phyloP scores from a whole-genome alignment of 2,888 invertebrate species.

The Carabus problematicus region DNA sequence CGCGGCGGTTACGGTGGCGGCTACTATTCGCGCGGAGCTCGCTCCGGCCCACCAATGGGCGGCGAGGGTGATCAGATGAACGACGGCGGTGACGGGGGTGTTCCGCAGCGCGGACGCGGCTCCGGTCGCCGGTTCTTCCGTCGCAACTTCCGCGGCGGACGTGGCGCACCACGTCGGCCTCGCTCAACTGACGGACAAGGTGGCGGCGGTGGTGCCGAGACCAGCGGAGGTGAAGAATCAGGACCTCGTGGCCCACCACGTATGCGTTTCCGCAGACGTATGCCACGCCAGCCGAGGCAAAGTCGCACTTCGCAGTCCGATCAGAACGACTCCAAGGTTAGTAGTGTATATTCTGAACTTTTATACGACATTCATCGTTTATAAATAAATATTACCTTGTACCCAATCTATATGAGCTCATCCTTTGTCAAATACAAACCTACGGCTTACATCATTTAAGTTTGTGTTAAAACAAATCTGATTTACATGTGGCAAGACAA shows the following conservation, averaged over 20 bases:
- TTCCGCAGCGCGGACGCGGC: constrained; percentile 61
- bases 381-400: no score
- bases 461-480: no score
- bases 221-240: constrained; percentile 57
- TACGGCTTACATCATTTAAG: no score
- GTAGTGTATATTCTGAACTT: not conserved
- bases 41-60: constrained; percentile 53
- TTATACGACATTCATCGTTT: no score
- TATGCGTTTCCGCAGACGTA: constrained; percentile 60
- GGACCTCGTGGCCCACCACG: constrained; percentile 58
- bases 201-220: constrained; percentile 57
- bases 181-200: constrained; percentile 63
- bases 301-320: constrained; percentile 59
- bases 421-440: no score
- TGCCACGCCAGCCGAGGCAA: constrained; percentile 49
- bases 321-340: constrained; percentile 54
- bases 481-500: no score
- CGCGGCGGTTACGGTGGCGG: constrained; percentile 54
- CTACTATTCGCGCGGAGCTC: constrained; percentile 58
- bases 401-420: no score
- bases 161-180: constrained; percentile 65
- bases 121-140: constrained; percentile 60
- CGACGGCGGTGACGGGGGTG: constrained; percentile 56
- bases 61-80: constrained; percentile 57
- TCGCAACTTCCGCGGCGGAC: constrained; percentile 75